Evolutionary conservation across 2,113 vertebrate species (phyloP), one percentile per base, ranked within the genome.

Genomic region (Rhabdomys dilectus): DNA sequence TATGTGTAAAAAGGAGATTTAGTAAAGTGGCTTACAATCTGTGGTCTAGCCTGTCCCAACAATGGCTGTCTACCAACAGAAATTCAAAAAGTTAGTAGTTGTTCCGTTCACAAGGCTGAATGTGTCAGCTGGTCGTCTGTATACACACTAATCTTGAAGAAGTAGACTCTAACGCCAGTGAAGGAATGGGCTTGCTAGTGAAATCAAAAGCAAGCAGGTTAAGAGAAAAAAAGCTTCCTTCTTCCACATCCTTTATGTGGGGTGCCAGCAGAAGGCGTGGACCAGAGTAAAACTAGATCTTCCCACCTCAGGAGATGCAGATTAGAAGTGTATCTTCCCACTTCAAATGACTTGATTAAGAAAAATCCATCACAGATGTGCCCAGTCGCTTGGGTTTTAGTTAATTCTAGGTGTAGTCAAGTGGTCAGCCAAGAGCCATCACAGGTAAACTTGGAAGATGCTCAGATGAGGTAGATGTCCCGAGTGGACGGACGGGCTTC

Each of bases 401-500:
- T 84, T 84, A 17, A 39, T 29, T 62, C 15, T 4, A 62, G n/a
- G 42, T 9, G 58, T 42, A 62, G 56, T 17, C 81, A 17, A 39
- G n/a, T 84, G 39, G 58, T 17, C 12, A 84, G n/a, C 56, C n/a
- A 29, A 42, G 4, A 62, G 15, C 58, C 24, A 19, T 62, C 3
- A 19, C 58, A 62, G 26, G 26, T 62, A 3, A 26, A 42, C 81
- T 42, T 31, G 17, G 58, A 72, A 89, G 73, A 48, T 21, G 24
- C 29, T 68, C 85, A 17, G 75, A 66, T 78, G 62, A 70, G 91
- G 45, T n/a, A 17, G 58, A 53, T 48, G 78, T 91, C 58, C 72
- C 75, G 51, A 39, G 62, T 68, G 62, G 36, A 82, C 68, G 62
- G 36, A 82, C 68, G 76, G 85, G 77, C 91, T 97, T 97, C 88